Conservation (phyloP, 2,888 invertebrate species). For the Eubasilissa splendida region DNA sequence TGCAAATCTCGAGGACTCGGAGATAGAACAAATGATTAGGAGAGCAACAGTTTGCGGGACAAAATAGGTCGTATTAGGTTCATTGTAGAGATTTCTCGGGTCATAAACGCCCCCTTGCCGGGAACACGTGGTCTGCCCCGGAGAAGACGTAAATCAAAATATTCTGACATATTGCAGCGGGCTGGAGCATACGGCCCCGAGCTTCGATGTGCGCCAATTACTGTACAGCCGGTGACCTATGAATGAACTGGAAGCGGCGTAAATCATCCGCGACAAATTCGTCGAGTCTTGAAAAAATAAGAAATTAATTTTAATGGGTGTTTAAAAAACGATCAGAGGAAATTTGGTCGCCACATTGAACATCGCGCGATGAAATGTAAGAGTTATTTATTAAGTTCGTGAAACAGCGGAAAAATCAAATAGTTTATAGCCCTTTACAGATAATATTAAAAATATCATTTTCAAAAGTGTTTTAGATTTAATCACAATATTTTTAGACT, state of each 20-base stretch:
- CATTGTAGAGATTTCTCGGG: constrained; percentile 36
- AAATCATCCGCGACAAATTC: constrained; percentile 45
- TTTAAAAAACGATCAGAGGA: constrained; percentile 8
- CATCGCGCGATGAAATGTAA: background rate
- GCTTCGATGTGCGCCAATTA: constrained; percentile 28
- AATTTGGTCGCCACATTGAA: constrained; percentile 29
- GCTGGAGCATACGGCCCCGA: background rate
- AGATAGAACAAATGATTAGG: constrained; percentile 26
- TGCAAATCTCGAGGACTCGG: background rate
- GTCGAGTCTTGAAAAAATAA: constrained; percentile 25
- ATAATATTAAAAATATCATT: background rate
- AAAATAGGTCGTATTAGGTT: constrained; percentile 39
- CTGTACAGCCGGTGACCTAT: background rate
- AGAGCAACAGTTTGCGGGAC: constrained; percentile 35
- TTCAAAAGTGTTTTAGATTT: constrained; percentile 4
- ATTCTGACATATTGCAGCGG: constrained; percentile 15
- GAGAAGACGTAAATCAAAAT: constrained; percentile 42
- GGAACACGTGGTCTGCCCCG: constrained; percentile 36
- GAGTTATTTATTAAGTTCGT: constrained; percentile 6
- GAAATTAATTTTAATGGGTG: constrained; percentile 32
- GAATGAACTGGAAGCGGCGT: constrained; percentile 22
- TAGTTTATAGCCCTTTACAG: no score
- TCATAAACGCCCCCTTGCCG: constrained; percentile 41
- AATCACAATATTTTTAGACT: background rate
- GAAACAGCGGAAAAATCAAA: background rate